Evolutionary conservation across 2,888 invertebrate species (phyloP), one percentile per base, ranked within the genome.

Genomic region (Cenopis cana): DNA sequence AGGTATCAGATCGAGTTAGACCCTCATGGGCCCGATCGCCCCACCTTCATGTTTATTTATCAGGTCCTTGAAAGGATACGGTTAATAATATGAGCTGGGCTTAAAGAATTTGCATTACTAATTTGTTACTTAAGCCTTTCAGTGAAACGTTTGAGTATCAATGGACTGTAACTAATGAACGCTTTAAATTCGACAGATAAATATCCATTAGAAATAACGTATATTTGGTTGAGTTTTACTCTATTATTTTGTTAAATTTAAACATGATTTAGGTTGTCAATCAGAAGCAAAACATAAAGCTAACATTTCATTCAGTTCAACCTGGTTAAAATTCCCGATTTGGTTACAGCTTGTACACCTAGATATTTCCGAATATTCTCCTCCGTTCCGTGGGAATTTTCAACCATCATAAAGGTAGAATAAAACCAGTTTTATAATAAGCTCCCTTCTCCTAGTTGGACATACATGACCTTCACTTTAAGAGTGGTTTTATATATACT

Each of bases 1-100:
- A 82, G 85, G 85, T 85, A 87, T 85, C 85, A 82, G 84, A 86
- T 86, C 82, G 82, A 85, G 84, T 87, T 85, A 82, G 83, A 83
- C 85, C 74, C 78, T 78, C 81, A 81, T 85, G 81, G 83, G 83
- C 80, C 82, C 82, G 80, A 85, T 84, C 78, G 81, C 78, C 76
- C 81, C 77, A 74, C 75, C 78, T 82, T 90, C 88, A 90, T 90
- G 90, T 90, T 88, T 90, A 90, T 90, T 90, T 91, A 89, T 87
- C 80, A 88, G 88, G 82, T 87, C 86, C 86, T 86, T 82, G 82
- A 87, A 85, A 84, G 86, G 87, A 87, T 84, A 79, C 82, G 81
- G 76, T 79, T 82, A 86, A 87, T 86, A 85, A 86, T 87, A 86
- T 80, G 71, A 67, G 81, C 85, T 79, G 76, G 83, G 87, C 86